Conservation (phyloP, 2,797 vertebrate genomes). For the Octomys mimax region DNA sequence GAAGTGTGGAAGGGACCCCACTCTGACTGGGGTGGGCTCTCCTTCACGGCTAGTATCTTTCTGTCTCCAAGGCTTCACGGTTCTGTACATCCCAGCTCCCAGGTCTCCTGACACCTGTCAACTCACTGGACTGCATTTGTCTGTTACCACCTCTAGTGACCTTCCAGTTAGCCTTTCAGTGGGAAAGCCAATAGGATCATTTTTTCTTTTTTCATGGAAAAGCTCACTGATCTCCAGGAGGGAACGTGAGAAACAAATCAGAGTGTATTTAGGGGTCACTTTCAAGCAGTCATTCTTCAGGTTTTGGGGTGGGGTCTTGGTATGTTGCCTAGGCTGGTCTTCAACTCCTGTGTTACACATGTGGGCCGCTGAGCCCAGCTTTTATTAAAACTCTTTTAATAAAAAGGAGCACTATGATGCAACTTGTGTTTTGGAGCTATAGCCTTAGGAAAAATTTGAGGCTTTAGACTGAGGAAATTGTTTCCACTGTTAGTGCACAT, state of each 20-base stretch:
- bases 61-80: background rate
- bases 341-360: background rate
- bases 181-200: background rate
- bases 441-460: background rate
- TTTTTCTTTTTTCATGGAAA: background rate
- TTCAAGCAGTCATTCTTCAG: background rate
- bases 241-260: constrained; percentile 4
- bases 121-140: background rate
- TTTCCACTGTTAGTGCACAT: background rate
- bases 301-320: background rate
- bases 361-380: no score
- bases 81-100: background rate
- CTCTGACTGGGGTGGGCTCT: background rate
- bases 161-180: background rate
- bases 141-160: background rate
- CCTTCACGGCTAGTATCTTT: background rate
- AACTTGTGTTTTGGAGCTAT: background rate
- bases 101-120: background rate
- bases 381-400: background rate
- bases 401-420: background rate
- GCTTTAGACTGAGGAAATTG: background rate
- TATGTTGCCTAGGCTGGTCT: background rate
- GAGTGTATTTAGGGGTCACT: background rate
- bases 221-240: background rate
- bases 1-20: background rate